phyloP scores from a whole-genome alignment of 2,888 invertebrate genomes.

The Xanthia icteritia region DNA sequence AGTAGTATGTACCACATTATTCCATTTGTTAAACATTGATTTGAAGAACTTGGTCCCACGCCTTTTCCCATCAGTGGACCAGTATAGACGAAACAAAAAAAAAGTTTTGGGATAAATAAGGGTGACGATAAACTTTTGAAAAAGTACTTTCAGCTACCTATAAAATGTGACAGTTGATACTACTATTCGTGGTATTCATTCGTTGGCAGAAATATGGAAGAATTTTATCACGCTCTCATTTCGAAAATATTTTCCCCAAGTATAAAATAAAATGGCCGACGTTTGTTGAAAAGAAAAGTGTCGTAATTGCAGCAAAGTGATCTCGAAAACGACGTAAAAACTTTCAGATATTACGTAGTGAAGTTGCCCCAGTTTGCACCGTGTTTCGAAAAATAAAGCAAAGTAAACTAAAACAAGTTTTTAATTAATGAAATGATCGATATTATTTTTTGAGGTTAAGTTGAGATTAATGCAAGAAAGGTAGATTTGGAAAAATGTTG shows the following conservation, averaged over 20 bases:
- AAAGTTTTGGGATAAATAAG: no score
- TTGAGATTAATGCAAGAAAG: constrained; percentile 29
- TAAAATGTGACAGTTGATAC: no score
- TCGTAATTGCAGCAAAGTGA: constrained; percentile 33
- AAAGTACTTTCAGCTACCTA: no score
- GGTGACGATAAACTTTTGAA: no score
- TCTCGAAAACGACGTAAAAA: constrained; percentile 38
- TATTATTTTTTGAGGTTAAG: constrained; percentile 32
- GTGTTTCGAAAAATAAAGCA: constrained; percentile 38
- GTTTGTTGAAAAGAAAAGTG: constrained; percentile 43
- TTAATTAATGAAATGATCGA: constrained; percentile 40
- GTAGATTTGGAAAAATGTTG: constrained; percentile 27
- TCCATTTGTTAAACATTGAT: no score
- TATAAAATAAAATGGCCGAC: constrained; percentile 21
- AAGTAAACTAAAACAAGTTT: constrained; percentile 16
- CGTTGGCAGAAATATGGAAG: background rate
- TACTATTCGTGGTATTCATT: background rate
- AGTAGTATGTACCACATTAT: no score
- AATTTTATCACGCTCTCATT: constrained; percentile 30
- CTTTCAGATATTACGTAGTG: constrained; percentile 54
- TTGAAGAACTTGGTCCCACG: no score
- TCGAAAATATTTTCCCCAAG: constrained; percentile 20
- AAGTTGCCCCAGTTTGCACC: constrained; percentile 39
- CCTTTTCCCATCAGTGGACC: no score
- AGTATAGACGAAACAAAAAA: no score